A percentile compares a stretch with the other conserved stretches of the same genome.
Evolutionary conservation across 2,888 invertebrate genomes (phyloP).

Genomic region (Pandemis corylana): DNA sequence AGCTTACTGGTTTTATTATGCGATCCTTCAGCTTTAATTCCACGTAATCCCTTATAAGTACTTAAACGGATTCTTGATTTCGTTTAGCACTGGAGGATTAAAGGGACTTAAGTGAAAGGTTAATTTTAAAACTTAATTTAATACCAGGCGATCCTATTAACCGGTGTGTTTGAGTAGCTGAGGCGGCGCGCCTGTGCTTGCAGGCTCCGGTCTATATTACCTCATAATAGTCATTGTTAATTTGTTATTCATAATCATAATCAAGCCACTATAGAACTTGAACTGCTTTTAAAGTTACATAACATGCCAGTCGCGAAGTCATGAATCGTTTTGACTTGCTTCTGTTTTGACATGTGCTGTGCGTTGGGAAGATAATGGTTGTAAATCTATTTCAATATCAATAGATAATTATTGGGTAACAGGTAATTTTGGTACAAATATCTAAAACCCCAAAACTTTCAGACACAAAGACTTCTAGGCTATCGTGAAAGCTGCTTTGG

Average conservation of each 20-base stretch:
- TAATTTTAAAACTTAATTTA: constrained; percentile 61
- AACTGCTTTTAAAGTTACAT: no score
- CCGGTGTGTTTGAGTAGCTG: constrained; percentile 58
- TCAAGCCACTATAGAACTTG: neutral
- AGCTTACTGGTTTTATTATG: constrained; percentile 9
- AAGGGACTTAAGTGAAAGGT: constrained; percentile 54
- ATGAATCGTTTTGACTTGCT: no score
- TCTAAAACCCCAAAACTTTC: no score
- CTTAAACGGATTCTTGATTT: constrained; percentile 42
- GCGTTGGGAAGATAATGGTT: no score
- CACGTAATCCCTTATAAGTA: constrained; percentile 28
- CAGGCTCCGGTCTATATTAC: constrained; percentile 51
- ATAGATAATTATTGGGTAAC: neutral
- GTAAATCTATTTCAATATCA: neutral
- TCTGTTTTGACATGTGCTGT: no score
- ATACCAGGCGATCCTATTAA: constrained; percentile 59
- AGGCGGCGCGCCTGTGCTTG: constrained; percentile 45
- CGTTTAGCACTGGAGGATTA: constrained; percentile 47
- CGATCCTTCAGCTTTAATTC: constrained; percentile 15
- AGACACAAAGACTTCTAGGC: no score
- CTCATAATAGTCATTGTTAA: constrained; percentile 51
- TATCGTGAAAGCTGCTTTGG: no score
- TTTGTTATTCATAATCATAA: constrained; percentile 34
- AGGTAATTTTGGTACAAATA: no score
- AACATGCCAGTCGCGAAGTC: no score